A percentile compares a stretch with the other conserved stretches of the same genome.
phyloP scores from a whole-genome alignment of 2,888 invertebrate genomes.

The Leptinotarsa juncta region DNA sequence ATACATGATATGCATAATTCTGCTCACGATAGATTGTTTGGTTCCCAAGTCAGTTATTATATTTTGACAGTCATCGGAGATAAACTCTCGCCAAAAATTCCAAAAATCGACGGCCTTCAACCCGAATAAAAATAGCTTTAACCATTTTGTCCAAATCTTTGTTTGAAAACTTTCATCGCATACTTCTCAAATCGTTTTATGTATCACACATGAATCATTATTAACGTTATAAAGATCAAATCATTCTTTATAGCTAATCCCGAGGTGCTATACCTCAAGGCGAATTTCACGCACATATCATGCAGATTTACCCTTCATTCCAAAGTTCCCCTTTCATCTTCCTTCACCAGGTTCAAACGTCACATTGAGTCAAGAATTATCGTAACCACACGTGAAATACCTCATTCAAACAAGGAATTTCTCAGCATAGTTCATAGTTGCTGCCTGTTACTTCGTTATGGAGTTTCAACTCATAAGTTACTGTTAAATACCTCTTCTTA shows the following conservation, averaged over 20 bases:
- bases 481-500: neutral
- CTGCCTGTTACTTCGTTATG: conserved; percentile 4
- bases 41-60: too few relatives aligned
- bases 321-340: neutral
- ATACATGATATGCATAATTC: too few relatives aligned
- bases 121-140: too few relatives aligned
- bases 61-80: too few relatives aligned
- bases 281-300: neutral
- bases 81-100: too few relatives aligned
- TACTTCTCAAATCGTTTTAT: too few relatives aligned
- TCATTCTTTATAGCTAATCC: neutral
- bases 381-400: conserved; percentile 11
- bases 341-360: neutral
- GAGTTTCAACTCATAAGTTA: neutral
- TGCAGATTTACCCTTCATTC: neutral
- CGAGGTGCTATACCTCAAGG: neutral
- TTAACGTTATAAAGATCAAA: neutral
- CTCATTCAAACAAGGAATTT: neutral
- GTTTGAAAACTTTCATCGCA: too few relatives aligned
- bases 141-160: too few relatives aligned
- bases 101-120: too few relatives aligned
- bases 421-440: neutral
- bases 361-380: neutral
- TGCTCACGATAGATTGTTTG: too few relatives aligned
- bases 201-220: too few relatives aligned